Evolutionary conservation across 35 echinoderm and acorn worm genomes (phyloP), one percentile per base, ranked within the genome.

Genomic region (Diadema setosum): DNA sequence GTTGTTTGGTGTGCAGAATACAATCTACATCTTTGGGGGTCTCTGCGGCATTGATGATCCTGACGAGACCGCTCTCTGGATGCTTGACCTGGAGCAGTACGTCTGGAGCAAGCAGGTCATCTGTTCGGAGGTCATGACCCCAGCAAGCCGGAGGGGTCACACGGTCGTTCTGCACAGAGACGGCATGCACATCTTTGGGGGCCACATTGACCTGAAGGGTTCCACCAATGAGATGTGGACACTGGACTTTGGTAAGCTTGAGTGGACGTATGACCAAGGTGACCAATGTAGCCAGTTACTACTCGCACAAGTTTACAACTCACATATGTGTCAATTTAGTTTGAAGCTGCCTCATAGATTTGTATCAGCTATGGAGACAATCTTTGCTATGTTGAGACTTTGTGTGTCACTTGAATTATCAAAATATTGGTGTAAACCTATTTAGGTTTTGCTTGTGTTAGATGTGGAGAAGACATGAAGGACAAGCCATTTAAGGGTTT

Each of bases 161-260:
- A 75, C 92, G 2, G 92, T 87, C 21, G 86, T 89, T 0, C 30
- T 75, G 44, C 52, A 65, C 81, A 57, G 84, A 52, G 92, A 57
- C 32, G 92, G 45, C 2, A 84, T 94, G 86, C 86, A 94, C 27
- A 42, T 94, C 25, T 94, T 57, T 84, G 92, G 92, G 11, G 91
- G 86, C 5, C 88, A 94, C 29, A 46, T 94, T 3, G 91, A 94
- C 49, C 50, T 94, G 67, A 94, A 94, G 42, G 91, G 91, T n/a
- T 88, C 91, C 29, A 50, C 60, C 33, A 85, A 83, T 85, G 91
- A 94, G 80, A 27, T 94, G 5, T 94, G 91, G 91, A 88, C 81
- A 3, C 78, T 89, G n/a, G 91, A 94, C 60, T 94, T 94, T 78
- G 82, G 91, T 94, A 43, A 92, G 90, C 44, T 5, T 41, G 70